Conservation (phyloP, 2,888 invertebrate genomes). For the Lepas anatifera region DNA sequence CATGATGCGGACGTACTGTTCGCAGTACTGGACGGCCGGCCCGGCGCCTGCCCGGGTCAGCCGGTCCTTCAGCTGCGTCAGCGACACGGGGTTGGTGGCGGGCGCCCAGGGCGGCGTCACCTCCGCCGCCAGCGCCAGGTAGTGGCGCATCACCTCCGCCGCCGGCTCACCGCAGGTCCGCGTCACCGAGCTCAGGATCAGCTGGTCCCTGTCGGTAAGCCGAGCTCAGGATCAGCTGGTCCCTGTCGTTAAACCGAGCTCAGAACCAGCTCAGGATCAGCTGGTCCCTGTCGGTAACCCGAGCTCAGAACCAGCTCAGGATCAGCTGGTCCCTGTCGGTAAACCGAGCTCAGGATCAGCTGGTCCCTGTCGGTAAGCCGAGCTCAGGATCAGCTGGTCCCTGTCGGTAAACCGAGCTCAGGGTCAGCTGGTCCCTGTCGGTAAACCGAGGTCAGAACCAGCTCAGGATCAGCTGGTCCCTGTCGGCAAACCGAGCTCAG, state of each 20-base stretch:
- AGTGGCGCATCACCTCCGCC: slow-evolving; percentile 5
- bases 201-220: background rate
- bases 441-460: too few relatives aligned
- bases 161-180: slow-evolving; percentile 6
- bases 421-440: too few relatives aligned
- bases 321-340: too few relatives aligned
- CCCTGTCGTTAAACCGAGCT: too few relatives aligned
- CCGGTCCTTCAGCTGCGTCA: background rate
- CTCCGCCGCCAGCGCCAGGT: background rate
- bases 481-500: too few relatives aligned
- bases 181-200: background rate
- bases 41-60: background rate
- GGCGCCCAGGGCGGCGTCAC: background rate
- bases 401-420: too few relatives aligned
- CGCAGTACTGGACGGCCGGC: background rate
- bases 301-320: too few relatives aligned
- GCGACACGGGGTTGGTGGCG: background rate
- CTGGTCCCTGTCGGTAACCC: too few relatives aligned
- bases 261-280: background rate
- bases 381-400: too few relatives aligned
- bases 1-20: slow-evolving; percentile 6
- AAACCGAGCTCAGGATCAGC: too few relatives aligned
- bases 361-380: too few relatives aligned
- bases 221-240: background rate
- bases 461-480: too few relatives aligned